These are phyloP conservation scores for Cydia amplana DNA, from an alignment of 1,140 invertebrate species.

Conservation along the genomic window DNA sequence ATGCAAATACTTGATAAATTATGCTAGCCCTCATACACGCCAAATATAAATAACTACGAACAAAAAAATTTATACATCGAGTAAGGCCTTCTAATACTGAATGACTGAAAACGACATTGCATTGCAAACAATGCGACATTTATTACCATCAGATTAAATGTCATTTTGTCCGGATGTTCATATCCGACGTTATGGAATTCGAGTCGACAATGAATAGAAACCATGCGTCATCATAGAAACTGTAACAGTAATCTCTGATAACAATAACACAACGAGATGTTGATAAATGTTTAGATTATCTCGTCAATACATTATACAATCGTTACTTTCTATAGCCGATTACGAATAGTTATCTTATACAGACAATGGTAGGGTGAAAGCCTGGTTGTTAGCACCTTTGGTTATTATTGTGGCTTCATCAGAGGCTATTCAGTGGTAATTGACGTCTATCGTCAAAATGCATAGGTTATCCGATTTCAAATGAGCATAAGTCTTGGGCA, in stretches of 20 bases:
- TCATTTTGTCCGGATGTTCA: no score
- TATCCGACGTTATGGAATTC: background rate
- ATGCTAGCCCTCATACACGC: no score
- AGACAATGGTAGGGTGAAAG: conserved; percentile 53
- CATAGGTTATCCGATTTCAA: background rate
- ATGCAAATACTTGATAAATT: no score
- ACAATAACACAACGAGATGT: conserved; percentile 23
- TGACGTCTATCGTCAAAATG: conserved; percentile 39
- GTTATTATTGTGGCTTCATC: conserved; percentile 35
- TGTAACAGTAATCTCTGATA: conserved; percentile 15
- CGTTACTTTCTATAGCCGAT: conserved; percentile 61
- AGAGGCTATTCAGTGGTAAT: conserved; percentile 39
- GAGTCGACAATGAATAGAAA: background rate
- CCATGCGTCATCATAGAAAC: conserved; percentile 19
- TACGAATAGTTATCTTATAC: conserved; percentile 54
- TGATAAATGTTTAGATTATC: conserved; percentile 26
- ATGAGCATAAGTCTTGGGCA: background rate
- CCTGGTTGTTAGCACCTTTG: conserved; percentile 42
- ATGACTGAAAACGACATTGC: no score
- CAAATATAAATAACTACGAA: no score
- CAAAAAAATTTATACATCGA: no score
- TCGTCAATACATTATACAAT: conserved; percentile 44
- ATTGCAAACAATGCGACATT: no score
- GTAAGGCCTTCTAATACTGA: no score
- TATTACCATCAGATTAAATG: no score